Conservation (phyloP, 2,797 vertebrate genomes). For the Leptoclinus maculatus region DNA sequence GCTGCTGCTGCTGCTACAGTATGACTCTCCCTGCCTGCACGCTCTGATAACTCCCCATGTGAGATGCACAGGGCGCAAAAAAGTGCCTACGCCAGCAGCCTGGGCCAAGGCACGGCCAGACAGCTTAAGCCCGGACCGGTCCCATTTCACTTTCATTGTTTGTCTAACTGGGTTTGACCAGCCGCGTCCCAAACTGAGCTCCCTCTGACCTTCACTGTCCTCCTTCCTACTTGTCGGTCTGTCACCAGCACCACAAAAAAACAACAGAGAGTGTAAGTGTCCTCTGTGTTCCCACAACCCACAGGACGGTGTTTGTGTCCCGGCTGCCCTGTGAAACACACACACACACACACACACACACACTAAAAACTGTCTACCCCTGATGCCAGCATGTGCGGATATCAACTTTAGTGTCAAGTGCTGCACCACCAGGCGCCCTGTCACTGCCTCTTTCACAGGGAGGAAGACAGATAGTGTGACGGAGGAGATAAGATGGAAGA, state of each 20-base stretch:
- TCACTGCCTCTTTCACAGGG: constrained; percentile 53
- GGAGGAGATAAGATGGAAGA: constrained; percentile 59
- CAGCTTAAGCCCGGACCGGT: constrained; percentile 69
- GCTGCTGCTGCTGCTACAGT: constrained; percentile 38
- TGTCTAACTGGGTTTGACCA: constrained; percentile 60
- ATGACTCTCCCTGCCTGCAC: constrained; percentile 59
- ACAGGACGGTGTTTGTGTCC: constrained; percentile 42
- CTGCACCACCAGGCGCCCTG: constrained; percentile 42
- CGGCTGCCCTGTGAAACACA: constrained; percentile 12
- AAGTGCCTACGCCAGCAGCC: constrained; percentile 77
- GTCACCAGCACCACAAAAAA: constrained; percentile 49
- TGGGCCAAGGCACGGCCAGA: constrained; percentile 59
- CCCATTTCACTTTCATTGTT: constrained; percentile 68
- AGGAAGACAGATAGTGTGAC: constrained; percentile 58
- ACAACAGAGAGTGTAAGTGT: constrained; percentile 40
- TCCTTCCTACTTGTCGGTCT: constrained; percentile 43
- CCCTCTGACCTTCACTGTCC: constrained; percentile 56
- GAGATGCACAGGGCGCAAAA: constrained; percentile 64
- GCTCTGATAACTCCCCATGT: constrained; percentile 67
- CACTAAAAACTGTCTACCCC: constrained; percentile 20
- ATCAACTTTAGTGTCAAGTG: constrained; percentile 59
- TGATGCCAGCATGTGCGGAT: constrained; percentile 42
- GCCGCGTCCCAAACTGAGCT: constrained; percentile 55
- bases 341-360: not conserved
- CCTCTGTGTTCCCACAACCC: constrained; percentile 49